Evolutionary conservation across 2,113 vertebrate genomes (phyloP), one percentile per base, ranked within the genome.

Genomic region (Xenotilapia caudafasciata): DNA sequence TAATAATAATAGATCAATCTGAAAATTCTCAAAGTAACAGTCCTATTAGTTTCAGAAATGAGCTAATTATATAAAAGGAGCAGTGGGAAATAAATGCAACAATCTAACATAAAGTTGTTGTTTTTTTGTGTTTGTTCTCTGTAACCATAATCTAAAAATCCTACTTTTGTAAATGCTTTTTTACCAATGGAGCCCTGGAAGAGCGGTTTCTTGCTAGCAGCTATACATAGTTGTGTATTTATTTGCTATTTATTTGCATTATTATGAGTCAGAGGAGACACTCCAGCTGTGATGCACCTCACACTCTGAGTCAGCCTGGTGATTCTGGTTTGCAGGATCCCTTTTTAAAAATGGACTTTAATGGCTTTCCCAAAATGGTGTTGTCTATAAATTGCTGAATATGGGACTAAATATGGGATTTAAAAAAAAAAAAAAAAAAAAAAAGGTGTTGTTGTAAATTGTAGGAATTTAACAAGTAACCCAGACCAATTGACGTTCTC

Each of bases 111-210:
- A 47, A 70, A 42, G 38, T 23, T 70, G 19, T 14, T 10, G 8
- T 28, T 75, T 5, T 14, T 13, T 38, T 65, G 60, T 65, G 60
- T 38, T 38, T 65, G 60, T 65, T 65, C 31, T 75, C 40, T 47
- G 42, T 19, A 47, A 75, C 14, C 40, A 40, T 40, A 31, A 77
- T 28, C 40, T 28, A 75, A 75, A 75, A 75, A 75, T 75, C 70
- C 26, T 31, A 5, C 9, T 11, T 49, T 49, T 31, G 45, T 49
- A 49, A 31, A 49, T 77, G 6, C 6, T 31, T 19, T 65, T 19
- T 49, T 13, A 49, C 9, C 70, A 49, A 3, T 31, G 40, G 15
- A 49, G 70, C 1, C 40, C 45, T 49, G 26, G 10, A 77, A 51
- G 17, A 33, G 45, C 55, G 6, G 5, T 28, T 65, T 19, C 23